Evolutionary conservation across 1,140 invertebrate species (phyloP).

Genomic region (Nymphalis io): DNA sequence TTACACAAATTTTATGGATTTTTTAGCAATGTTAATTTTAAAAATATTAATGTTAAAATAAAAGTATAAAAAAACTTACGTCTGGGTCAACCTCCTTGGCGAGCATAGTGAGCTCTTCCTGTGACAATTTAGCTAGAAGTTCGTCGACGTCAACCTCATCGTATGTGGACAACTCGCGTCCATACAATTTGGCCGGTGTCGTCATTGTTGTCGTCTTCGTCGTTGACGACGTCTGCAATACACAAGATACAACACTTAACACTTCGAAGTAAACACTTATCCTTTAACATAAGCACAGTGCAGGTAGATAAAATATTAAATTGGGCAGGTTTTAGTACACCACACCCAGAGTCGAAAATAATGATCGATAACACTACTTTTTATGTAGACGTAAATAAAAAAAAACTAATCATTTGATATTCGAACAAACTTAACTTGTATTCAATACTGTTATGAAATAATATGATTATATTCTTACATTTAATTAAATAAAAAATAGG

Average conservation of each 20-base stretch:
- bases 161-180: constrained; percentile 95
- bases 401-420: not conserved
- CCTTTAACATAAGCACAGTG: constrained; percentile 24
- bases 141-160: constrained; percentile 98
- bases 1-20: too few species aligned
- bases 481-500: constrained; percentile 32
- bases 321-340: constrained; percentile 48
- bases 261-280: constrained; percentile 26
- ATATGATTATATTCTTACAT: constrained; percentile 36
- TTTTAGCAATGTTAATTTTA: not conserved
- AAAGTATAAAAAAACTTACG: constrained; percentile 85
- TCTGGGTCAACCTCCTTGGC: constrained; percentile 99
- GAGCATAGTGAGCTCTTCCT: constrained; percentile 97
- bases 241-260: constrained; percentile 59
- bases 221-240: constrained; percentile 89
- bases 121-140: constrained; percentile 94
- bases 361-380: constrained; percentile 45
- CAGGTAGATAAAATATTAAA: constrained; percentile 47
- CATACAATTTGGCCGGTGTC: constrained; percentile 93
- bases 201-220: constrained; percentile 94
- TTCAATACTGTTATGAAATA: not conserved
- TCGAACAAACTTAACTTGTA: not conserved
- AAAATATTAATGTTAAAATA: not conserved
- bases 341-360: constrained; percentile 45
- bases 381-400: not conserved